These are phyloP conservation scores for Pseudomyrmex dendroicus DNA, from an alignment of 1,140 invertebrate genomes.

Conservation along the genomic window DNA sequence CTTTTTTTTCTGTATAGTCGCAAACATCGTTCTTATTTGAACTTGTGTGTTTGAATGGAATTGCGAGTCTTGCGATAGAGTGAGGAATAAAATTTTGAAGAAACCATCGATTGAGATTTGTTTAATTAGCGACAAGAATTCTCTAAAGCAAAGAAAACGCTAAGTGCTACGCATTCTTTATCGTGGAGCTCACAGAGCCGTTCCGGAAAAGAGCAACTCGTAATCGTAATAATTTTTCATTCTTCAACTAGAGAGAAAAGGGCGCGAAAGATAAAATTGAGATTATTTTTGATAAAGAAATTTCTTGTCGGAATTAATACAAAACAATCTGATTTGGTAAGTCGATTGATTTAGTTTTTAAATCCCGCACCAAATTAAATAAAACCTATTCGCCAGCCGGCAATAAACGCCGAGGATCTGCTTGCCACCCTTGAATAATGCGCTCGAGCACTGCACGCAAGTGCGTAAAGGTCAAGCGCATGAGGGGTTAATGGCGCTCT, in stretches of 20 bases:
- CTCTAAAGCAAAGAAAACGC: neutral
- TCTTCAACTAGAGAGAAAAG: neutral
- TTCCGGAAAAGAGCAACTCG: neutral
- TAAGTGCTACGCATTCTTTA: neutral
- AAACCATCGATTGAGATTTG: neutral
- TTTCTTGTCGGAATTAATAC: too few species aligned
- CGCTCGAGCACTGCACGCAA: constrained; percentile 9
- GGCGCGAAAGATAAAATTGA: neutral
- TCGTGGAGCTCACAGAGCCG: neutral
- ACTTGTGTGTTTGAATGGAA: too few species aligned
- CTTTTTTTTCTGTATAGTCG: too few species aligned
- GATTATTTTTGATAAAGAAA: neutral
- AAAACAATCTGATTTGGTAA: too few species aligned
- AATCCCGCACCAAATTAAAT: neutral
- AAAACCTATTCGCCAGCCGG: neutral
- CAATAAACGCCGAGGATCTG: constrained; percentile 22
- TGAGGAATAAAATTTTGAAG: neutral
- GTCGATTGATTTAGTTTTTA: neutral
- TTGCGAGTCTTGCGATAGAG: too few species aligned
- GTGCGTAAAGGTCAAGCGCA: constrained; percentile 54
- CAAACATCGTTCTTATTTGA: too few species aligned
- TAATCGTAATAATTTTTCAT: neutral
- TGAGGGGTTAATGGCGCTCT: constrained; percentile 44
- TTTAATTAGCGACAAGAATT: neutral
- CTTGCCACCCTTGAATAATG: constrained; percentile 26